Evolutionary conservation across 2,797 vertebrate species (phyloP), one percentile per base, ranked within the genome.

Genomic region (Simalia tracyae): DNA sequence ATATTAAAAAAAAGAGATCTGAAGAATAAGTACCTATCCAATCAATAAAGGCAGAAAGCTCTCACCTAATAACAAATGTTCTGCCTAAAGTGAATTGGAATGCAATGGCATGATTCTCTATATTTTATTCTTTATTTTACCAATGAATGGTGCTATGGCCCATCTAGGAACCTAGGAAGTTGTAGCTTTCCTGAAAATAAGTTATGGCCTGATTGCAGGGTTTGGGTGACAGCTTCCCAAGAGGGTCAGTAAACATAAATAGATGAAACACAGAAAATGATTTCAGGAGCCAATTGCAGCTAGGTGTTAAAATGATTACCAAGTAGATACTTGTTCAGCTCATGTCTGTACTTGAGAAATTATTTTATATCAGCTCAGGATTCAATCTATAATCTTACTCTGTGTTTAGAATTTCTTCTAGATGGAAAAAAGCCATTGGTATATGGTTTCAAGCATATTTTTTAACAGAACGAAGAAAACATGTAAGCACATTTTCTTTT

Each of bases 61-160:
- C 76, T 81, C 22, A 81, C 72, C 17, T 84, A 87, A 64, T 87
- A 84, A 14, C 24, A 87, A 19, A 57, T 81, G 94, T 94, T 86
- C 57, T 92, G 24, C 90, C 22, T 7, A 72, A 0, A 84, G 31
- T 66, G 66, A 90, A 46, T 68, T 17, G 15, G 14, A 64, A 81
- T 31, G 54, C 12, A 17, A 8, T 81, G 42, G 9, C 76, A 86
- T n/a, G 56, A 86, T 0, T 56, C 3, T 17, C 56, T 57, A 15
- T 59, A 17, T 59, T 86, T 31, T 86, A 57, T 59, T 85, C 17
- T 3, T 50, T 1, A 50, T n/a, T n/a, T 84, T 22, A 64, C n/a
- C 59, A 4, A 36, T 84, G 59, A 84, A 12, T 61, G 10, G 24
- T 19, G 4, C 28, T 50, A 5, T 31, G 28, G 4, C 28, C 5